phyloP scores from a whole-genome alignment of 1,140 invertebrate genomes.

The Panonychus citri region DNA sequence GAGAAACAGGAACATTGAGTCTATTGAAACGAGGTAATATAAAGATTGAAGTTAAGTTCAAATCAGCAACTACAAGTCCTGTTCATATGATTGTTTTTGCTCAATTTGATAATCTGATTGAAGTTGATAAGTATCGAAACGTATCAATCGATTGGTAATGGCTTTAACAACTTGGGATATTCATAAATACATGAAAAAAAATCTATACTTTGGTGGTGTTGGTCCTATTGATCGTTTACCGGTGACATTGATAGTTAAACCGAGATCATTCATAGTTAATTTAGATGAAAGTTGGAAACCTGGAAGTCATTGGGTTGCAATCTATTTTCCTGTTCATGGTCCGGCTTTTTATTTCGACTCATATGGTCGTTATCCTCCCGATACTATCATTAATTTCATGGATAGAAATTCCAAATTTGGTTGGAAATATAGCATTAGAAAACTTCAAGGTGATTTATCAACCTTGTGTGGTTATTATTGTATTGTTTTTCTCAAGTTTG shows the following conservation, averaged over 20 bases:
- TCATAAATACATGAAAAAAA: not conserved
- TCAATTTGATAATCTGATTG: not conserved
- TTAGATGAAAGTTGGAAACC: not conserved
- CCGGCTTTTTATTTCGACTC: not conserved
- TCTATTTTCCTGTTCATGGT: not conserved
- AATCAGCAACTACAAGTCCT: not conserved
- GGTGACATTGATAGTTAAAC: not conserved
- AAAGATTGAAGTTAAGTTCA: not conserved
- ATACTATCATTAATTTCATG: not conserved
- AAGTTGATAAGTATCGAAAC: not conserved
- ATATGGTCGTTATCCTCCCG: not conserved
- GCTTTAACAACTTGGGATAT: not conserved
- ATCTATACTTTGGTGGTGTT: not conserved
- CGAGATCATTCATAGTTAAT: not conserved
- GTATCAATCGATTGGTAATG: not conserved
- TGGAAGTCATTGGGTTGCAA: not conserved
- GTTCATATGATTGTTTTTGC: not conserved
- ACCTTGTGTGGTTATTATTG: not conserved
- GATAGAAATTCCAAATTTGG: not conserved
- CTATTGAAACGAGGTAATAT: not conserved
- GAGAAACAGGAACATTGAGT: not conserved
- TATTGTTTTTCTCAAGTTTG: not conserved
- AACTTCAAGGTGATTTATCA: not conserved
- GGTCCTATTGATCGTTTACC: not conserved
- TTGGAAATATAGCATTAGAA: not conserved